Evolutionary conservation across 2,888 invertebrate species (phyloP).

Genomic region (Phengaris arion): DNA sequence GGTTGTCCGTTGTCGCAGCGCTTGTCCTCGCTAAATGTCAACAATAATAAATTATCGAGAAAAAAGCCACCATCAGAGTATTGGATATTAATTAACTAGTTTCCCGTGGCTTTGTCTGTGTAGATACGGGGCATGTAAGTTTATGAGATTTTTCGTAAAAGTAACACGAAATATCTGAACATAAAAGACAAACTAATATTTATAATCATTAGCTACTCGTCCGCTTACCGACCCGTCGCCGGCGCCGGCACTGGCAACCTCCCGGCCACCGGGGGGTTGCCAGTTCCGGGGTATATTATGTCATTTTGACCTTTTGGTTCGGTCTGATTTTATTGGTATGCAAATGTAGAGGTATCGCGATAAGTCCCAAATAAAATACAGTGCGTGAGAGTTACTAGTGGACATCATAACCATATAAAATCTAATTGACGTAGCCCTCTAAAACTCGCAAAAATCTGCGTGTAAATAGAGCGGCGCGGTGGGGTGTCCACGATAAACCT

Average conservation of each 20-base stretch:
- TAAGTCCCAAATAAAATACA: background rate
- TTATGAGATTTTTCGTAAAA: background rate
- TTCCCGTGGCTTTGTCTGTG: background rate
- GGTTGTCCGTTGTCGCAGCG: conserved; percentile 60
- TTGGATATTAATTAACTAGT: conserved; percentile 25
- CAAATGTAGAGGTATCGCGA: too few relatives aligned
- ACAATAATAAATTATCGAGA: conserved; percentile 32
- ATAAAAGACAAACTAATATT: too few relatives aligned
- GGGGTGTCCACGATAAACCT: conserved; percentile 76
- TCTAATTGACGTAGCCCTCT: conserved; percentile 28
- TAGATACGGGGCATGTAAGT: too few relatives aligned
- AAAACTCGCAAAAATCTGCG: conserved; percentile 52
- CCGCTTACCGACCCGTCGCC: too few relatives aligned
- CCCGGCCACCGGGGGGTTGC: too few relatives aligned
- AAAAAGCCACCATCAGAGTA: conserved; percentile 6
- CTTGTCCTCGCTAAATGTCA: conserved; percentile 48
- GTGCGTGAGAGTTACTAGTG: background rate
- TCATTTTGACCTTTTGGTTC: too few relatives aligned
- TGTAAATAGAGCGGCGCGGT: conserved; percentile 56
- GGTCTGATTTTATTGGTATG: too few relatives aligned
- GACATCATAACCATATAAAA: conserved; percentile 1
- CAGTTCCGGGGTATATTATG: too few relatives aligned
- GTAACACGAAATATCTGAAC: background rate
- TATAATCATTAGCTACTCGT: too few relatives aligned
- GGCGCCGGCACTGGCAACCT: too few relatives aligned